Evolutionary conservation across 2,113 vertebrate species (phyloP), one percentile per base, ranked within the genome.

Genomic region (Passer montanus): DNA sequence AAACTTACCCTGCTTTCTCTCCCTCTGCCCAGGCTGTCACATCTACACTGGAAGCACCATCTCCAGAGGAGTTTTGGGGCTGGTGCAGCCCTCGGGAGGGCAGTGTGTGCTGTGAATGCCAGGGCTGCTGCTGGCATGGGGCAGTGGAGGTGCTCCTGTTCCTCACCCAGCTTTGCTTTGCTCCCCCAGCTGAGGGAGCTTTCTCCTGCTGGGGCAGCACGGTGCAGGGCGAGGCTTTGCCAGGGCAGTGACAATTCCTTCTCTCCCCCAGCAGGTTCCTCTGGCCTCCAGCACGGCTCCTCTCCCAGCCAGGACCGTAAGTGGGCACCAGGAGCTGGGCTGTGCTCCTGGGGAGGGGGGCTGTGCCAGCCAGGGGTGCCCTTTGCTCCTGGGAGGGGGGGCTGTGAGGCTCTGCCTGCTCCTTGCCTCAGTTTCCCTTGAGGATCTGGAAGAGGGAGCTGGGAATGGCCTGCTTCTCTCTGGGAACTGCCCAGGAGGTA

Each of bases 261-360:
- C 9, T 58, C 92, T 95, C 82, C 92, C 81, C 72, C 64, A 13
- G 15, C 90, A 88, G 94, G 95, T 93, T 92, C 96, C n/a, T 66
- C 92, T 80, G 94, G 94, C 83, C 72, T n/a, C 79, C 90, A 92
- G 92, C 92, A 26, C 2, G 9, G 92, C 31, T 87, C 50, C 89
- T 93, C 85, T 56, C 58, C 91, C 90, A 52, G 50, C 79, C 93
- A 13, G 67, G 70, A 94, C 92, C 76, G 86, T 93, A 95, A 95
- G 92, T 93, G 90, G 93, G 72, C 84, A 80, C 27, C 67, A 15
- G 0, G 41, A 41, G 39, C 41, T 6, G 41, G 41, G 41, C 41
- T 41, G 41, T 41, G 41, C 41, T 41, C 41, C n/a, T n/a, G 76
- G 58, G 33, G 53, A 76, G 58, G 94, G 93, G 69, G 74, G 77